phyloP scores from a whole-genome alignment of 2,113 vertebrate species.

The Pogonocichla stellata region DNA sequence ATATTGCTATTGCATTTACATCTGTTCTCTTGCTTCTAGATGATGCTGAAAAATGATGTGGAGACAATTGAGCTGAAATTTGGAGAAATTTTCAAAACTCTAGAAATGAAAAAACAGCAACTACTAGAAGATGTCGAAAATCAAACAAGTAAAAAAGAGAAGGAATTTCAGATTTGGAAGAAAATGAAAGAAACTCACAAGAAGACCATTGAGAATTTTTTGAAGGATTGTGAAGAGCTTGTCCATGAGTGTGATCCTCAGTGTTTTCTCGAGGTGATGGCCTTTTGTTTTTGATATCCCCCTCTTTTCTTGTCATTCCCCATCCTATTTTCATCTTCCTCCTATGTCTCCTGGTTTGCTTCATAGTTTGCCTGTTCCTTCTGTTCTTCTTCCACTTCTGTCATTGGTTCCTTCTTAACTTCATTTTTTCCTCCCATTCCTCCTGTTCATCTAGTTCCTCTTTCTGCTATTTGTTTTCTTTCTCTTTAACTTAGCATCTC shows the following conservation, averaged over 20 bases:
- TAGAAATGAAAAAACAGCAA: slow-evolving; percentile 60
- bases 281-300: background rate
- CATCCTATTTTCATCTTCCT: background rate
- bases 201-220: slow-evolving; percentile 61
- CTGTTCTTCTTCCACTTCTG: background rate
- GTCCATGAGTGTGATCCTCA: slow-evolving; percentile 70
- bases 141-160: slow-evolving; percentile 51
- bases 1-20: background rate
- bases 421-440: background rate
- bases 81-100: slow-evolving; percentile 53
- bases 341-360: background rate
- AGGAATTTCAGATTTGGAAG: slow-evolving; percentile 62
- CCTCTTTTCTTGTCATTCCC: background rate
- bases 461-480: background rate
- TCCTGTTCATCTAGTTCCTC: background rate
- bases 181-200: slow-evolving; percentile 64
- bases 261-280: slow-evolving; percentile 67
- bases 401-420: background rate
- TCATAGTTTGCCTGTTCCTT: background rate
- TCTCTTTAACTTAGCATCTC: background rate
- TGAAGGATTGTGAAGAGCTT: slow-evolving; percentile 70
- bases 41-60: slow-evolving; percentile 26
- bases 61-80: slow-evolving; percentile 52
- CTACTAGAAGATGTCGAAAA: slow-evolving; percentile 59
- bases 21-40: background rate